phyloP scores from a whole-genome alignment of 2,888 invertebrate genomes.

The Empis livida region DNA sequence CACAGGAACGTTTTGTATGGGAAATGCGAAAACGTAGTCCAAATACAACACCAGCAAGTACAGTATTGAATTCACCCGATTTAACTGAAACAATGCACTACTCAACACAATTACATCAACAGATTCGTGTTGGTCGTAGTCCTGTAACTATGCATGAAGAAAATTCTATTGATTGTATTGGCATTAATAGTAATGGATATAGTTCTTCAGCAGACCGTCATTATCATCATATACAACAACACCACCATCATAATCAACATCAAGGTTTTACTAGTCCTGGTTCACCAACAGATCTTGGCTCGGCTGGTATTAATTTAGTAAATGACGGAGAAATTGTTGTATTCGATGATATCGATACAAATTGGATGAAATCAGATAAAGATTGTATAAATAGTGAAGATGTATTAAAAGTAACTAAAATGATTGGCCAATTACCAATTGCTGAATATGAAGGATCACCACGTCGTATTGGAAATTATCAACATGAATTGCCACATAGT shows the following conservation, averaged over 20 bases:
- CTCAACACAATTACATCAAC: conserved; percentile 23
- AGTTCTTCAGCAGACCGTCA: not conserved
- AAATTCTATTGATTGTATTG: not conserved
- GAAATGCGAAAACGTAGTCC: conserved; percentile 34
- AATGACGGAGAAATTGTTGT: conserved; percentile 76
- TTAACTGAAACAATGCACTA: conserved; percentile 28
- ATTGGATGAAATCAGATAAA: conserved; percentile 28
- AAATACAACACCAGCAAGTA: conserved; percentile 33
- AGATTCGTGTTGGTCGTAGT: conserved; percentile 33
- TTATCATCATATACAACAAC: conserved; percentile 9
- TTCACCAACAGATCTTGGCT: conserved; percentile 31
- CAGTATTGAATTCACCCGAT: conserved; percentile 34
- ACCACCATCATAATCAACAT: conserved; percentile 6
- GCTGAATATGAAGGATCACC: conserved; percentile 89
- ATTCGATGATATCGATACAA: conserved; percentile 47
- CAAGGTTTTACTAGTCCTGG: conserved; percentile 27
- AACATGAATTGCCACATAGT: conserved; percentile 1
- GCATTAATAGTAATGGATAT: not conserved
- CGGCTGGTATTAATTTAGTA: conserved; percentile 35
- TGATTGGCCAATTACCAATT: conserved; percentile 51
- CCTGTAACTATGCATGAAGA: conserved; percentile 23
- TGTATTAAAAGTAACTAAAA: conserved; percentile 33
- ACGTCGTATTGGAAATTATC: conserved; percentile 58
- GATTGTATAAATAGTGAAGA: conserved; percentile 20
- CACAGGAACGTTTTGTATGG: conserved; percentile 33